A percentile compares a stretch with the other conserved stretches of the same genome.
Conservation (phyloP, 2,888 invertebrate species). For the Epicampocera succincta region DNA sequence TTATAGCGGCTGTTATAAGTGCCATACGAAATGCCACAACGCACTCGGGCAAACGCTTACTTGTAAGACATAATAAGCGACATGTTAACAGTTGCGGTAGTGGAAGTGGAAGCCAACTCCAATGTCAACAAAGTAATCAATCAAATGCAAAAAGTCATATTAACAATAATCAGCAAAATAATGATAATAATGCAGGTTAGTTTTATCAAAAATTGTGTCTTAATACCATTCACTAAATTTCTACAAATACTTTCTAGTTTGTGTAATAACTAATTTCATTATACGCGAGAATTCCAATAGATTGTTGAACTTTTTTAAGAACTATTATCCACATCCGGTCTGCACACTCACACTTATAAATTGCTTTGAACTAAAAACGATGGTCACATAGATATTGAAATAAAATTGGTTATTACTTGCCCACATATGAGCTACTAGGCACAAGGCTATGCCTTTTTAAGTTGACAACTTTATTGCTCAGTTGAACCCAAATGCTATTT, state of each 20-base stretch:
- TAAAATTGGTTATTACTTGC: too few relatives aligned
- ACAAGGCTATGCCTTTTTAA: too few relatives aligned
- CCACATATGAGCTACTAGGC: too few relatives aligned
- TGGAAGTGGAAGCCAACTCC: conserved; percentile 75
- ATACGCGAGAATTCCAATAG: too few relatives aligned
- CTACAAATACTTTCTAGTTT: neutral
- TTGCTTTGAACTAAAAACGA: too few relatives aligned
- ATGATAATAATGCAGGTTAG: conserved; percentile 66
- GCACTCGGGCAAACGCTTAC: conserved; percentile 78
- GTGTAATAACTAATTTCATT: too few relatives aligned
- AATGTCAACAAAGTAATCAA: conserved; percentile 71
- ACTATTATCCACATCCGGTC: too few relatives aligned
- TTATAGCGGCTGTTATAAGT: conserved; percentile 88
- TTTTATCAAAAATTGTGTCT: neutral
- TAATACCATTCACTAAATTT: neutral
- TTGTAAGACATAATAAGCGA: conserved; percentile 77
- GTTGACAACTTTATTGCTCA: too few relatives aligned
- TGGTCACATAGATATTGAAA: too few relatives aligned
- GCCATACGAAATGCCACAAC: conserved; percentile 85
- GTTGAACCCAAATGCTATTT: too few relatives aligned
- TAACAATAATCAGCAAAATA: conserved; percentile 49
- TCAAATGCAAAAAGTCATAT: conserved; percentile 28
- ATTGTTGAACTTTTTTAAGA: too few relatives aligned
- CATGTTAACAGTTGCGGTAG: conserved; percentile 76
- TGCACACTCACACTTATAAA: too few relatives aligned